Percentiles rank a stretch among this genome's conserved stretches.
These are phyloP conservation scores for Dermatophagoides farinae DNA, from an alignment of 1,140 invertebrate species.

Conservation along the genomic window DNA sequence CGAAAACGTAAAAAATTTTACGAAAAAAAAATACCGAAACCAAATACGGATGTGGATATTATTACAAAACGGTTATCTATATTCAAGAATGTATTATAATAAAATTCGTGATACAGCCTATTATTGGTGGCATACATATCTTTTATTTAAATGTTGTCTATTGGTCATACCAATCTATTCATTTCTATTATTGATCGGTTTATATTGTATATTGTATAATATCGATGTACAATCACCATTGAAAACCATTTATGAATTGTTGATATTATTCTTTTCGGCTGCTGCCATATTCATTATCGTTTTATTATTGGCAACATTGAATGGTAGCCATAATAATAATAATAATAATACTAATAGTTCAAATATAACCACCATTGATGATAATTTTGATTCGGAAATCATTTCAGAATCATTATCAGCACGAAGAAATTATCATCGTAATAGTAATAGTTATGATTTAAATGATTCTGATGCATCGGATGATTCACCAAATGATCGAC, in stretches of 20 bases:
- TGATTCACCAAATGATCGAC: neutral
- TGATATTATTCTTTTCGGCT: neutral
- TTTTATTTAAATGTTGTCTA: neutral
- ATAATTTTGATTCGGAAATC: neutral
- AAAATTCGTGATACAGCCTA: neutral
- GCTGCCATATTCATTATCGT: slow-evolving; percentile 1
- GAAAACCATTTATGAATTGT: neutral
- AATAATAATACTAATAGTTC: no score
- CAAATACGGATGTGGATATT: neutral
- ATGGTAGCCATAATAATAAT: neutral
- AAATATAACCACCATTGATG: neutral
- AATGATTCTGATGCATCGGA: neutral
- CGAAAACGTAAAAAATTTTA: no score
- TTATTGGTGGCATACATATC: neutral
- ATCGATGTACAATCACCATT: neutral
- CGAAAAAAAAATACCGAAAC: neutral
- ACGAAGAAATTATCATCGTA: neutral
- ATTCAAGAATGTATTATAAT: slow-evolving; percentile 4
- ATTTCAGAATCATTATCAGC: neutral
- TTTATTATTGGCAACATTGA: slow-evolving; percentile 1
- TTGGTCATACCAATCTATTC: neutral
- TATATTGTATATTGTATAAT: neutral
- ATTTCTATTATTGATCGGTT: neutral
- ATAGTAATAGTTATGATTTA: no score
- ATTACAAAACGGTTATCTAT: neutral